Evolutionary conservation across 2,113 vertebrate genomes (phyloP).

Genomic region (Dicerorhinus sumatrensis): DNA sequence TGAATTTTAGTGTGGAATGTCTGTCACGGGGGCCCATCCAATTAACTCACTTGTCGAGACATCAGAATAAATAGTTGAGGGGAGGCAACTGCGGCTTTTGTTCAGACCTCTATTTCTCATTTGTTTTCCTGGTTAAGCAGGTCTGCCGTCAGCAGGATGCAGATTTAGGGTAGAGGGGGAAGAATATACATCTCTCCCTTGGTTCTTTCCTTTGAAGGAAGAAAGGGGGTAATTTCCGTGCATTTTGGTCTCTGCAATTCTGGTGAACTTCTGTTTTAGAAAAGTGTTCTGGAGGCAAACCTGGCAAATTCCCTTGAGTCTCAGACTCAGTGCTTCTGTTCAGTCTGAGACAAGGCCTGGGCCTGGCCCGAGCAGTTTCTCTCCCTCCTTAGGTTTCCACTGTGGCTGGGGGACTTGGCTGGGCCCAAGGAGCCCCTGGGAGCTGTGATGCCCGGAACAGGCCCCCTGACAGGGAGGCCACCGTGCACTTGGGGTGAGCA

Average conservation of each 20-base stretch:
- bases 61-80: constrained; percentile 68
- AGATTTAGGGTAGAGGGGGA: neutral
- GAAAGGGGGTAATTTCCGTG: neutral
- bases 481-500: neutral
- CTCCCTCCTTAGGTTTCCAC: neutral
- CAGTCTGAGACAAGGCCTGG: neutral
- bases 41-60: constrained; percentile 75
- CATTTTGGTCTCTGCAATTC: neutral
- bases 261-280: neutral
- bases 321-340: neutral
- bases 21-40: constrained; percentile 65
- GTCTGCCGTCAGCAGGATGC: neutral
- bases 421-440: rapidly evolving
- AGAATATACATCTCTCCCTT: neutral
- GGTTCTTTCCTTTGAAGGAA: neutral
- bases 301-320: neutral
- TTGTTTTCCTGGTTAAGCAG: neutral
- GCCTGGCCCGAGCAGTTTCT: neutral
- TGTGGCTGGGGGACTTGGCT: neutral
- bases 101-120: constrained; percentile 39
- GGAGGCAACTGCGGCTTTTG: neutral
- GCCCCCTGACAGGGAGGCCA: neutral
- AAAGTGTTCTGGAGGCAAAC: neutral
- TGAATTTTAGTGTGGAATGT: constrained; percentile 57
- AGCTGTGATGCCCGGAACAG: neutral